phyloP scores from a whole-genome alignment of 2,113 vertebrate species.

The Psophia crepitans region DNA sequence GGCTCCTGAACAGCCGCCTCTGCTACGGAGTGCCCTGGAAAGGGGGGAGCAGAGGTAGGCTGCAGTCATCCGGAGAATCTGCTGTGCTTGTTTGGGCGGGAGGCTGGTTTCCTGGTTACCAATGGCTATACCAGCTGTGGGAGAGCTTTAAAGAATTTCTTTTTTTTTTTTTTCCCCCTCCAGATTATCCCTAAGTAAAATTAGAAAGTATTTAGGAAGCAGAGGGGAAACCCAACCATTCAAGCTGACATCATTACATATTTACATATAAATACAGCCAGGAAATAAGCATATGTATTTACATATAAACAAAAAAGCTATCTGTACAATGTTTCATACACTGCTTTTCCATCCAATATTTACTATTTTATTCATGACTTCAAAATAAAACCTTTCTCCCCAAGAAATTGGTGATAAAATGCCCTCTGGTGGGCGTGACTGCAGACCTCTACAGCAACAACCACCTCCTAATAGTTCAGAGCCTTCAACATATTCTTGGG shows the following conservation, averaged over 20 bases:
- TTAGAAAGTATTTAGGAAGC: constrained; percentile 12
- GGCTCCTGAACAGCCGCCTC: neutral
- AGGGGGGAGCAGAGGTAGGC: neutral
- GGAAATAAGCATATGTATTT: constrained; percentile 68
- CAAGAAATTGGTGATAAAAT: constrained; percentile 73
- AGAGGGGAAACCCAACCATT: constrained; percentile 16
- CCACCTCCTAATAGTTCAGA: neutral
- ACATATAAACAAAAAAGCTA: constrained; percentile 49
- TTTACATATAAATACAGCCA: constrained; percentile 62
- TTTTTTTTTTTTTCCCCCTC: neutral
- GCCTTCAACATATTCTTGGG: neutral
- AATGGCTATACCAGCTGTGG: neutral
- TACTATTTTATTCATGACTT: constrained; percentile 14
- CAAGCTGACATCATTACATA: constrained; percentile 43
- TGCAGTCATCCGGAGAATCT: neutral
- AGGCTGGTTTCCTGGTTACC: neutral
- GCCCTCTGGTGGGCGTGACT: constrained; percentile 76
- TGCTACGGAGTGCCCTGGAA: neutral
- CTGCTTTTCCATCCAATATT: constrained; percentile 22
- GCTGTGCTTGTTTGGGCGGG: neutral
- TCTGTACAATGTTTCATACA: neutral
- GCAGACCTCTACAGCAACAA: constrained; percentile 49
- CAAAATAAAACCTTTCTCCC: constrained; percentile 27
- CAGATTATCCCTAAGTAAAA: neutral
- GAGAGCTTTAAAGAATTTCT: neutral